These are phyloP conservation scores for Epinephelus awoara DNA, from an alignment of 2,797 vertebrate species.

Conservation along the genomic window DNA sequence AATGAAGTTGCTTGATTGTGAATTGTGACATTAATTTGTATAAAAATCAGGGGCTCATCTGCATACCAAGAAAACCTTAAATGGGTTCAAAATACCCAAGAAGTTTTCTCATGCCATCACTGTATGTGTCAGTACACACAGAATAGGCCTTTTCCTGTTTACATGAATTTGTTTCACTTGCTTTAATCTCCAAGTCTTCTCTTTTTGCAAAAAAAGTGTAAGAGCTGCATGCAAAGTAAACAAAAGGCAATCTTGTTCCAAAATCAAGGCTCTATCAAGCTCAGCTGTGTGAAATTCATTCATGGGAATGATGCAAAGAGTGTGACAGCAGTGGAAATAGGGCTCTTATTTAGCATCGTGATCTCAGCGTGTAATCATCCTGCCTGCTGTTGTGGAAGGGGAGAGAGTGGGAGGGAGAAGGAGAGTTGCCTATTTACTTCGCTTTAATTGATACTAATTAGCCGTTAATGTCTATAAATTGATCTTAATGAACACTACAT, in stretches of 20 bases:
- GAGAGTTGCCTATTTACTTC: background rate
- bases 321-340: slow-evolving; percentile 50
- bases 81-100: background rate
- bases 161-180: background rate
- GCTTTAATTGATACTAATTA: slow-evolving; percentile 30
- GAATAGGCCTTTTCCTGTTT: background rate
- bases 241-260: slow-evolving; percentile 22
- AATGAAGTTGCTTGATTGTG: background rate
- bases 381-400: slow-evolving; percentile 2
- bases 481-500: background rate
- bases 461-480: slow-evolving; percentile 22
- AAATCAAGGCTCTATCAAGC: slow-evolving; percentile 19
- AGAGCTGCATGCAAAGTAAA: slow-evolving; percentile 13
- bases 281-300: slow-evolving; percentile 43
- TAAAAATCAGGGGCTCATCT: background rate
- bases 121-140: background rate
- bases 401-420: background rate
- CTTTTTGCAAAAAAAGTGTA: background rate
- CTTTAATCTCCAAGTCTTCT: background rate
- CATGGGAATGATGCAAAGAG: slow-evolving; percentile 59
- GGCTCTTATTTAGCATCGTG: slow-evolving; percentile 27
- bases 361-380: slow-evolving; percentile 39
- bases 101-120: background rate
- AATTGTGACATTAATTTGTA: background rate
- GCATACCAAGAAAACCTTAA: background rate